Evolutionary conservation across 1,140 invertebrate species (phyloP).

Genomic region (Trichomalopsis sarcophagae): DNA sequence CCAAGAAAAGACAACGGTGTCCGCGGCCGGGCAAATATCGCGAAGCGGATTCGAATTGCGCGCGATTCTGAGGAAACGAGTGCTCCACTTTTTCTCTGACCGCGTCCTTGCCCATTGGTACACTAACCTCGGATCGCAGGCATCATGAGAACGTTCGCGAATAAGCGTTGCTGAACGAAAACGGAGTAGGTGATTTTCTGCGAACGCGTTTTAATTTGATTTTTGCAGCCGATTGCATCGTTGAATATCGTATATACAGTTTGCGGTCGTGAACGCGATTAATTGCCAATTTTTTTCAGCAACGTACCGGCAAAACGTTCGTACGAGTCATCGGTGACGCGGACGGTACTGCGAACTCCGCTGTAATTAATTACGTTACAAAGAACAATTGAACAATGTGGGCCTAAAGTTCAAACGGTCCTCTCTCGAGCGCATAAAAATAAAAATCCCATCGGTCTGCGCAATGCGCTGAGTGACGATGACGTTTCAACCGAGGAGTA

Average conservation of each 20-base stretch:
- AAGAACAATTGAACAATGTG: neutral
- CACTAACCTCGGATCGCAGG: neutral
- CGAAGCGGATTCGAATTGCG: no score
- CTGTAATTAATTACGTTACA: neutral
- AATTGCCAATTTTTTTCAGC: no score
- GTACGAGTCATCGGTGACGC: neutral
- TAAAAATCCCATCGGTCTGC: neutral
- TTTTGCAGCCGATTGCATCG: no score
- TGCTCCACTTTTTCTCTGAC: neutral
- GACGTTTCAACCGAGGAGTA: neutral
- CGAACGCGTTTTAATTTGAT: no score
- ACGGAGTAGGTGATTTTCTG: no score
- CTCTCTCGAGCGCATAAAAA: neutral
- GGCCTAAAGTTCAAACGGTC: neutral
- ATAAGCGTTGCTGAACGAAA: no score
- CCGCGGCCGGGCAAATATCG: neutral
- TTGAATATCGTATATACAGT: no score
- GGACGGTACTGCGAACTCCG: neutral
- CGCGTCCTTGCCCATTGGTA: constrained; percentile 21
- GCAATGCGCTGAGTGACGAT: constrained; percentile 16
- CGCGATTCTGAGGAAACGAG: neutral
- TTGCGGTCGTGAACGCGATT: no score
- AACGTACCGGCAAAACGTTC: neutral
- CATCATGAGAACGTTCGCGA: neutral
- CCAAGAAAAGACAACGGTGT: constrained; percentile 12